Conservation (phyloP, 1,140 invertebrate species). For the Sinella curviseta region DNA sequence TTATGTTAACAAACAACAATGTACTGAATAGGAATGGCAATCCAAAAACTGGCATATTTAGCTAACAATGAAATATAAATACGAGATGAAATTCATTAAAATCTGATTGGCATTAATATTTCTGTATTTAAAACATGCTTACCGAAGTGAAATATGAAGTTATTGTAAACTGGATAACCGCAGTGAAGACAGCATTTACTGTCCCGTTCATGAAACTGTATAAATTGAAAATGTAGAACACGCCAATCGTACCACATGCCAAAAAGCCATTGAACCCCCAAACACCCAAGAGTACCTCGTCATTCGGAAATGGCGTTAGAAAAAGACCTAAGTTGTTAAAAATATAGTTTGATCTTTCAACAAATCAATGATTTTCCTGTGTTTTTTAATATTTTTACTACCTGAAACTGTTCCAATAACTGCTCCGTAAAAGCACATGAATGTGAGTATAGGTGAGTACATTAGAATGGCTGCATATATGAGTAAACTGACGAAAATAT, state of each 20-base stretch:
- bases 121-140: not conserved
- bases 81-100: not conserved
- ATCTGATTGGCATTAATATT: not conserved
- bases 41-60: not conserved
- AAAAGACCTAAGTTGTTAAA: not conserved
- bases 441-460: constrained; percentile 1
- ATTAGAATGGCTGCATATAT: not conserved
- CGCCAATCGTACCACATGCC: not conserved
- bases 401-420: not conserved
- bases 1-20: not conserved
- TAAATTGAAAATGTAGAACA: not conserved
- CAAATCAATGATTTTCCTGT: not conserved
- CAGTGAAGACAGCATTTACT: not conserved
- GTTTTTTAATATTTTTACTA: not conserved
- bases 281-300: not conserved
- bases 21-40: constrained; percentile 7
- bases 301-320: not conserved
- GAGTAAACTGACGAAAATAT: not conserved
- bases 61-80: not conserved
- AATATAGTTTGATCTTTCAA: not conserved
- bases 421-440: not conserved
- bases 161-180: not conserved
- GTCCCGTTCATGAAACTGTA: not conserved
- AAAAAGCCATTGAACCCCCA: constrained; percentile 6
- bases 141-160: not conserved